These are phyloP conservation scores for Syngnathus scovelli DNA, from an alignment of 2,113 vertebrate species.

Conservation along the genomic window DNA sequence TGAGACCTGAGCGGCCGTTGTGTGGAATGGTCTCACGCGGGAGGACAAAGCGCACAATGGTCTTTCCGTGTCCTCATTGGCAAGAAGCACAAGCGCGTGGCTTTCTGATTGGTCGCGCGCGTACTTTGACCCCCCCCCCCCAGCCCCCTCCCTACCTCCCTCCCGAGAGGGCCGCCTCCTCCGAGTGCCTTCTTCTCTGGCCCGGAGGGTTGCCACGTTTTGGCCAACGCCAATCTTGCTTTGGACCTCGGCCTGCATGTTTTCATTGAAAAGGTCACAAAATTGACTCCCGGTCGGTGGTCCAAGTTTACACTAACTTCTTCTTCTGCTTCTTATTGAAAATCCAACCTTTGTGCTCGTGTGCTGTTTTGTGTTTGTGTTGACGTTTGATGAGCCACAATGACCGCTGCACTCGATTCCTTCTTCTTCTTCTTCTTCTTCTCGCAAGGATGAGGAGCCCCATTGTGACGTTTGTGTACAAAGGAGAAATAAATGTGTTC, in stretches of 20 bases:
- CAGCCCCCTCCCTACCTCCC: too few relatives aligned
- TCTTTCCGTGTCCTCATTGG: too few relatives aligned
- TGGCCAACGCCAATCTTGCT: not conserved
- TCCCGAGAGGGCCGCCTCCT: constrained; percentile 15
- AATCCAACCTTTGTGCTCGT: not conserved
- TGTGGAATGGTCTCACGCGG: not conserved
- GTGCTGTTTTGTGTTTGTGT: constrained; percentile 3
- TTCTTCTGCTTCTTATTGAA: not conserved
- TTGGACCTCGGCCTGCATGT: not conserved
- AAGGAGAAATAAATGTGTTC: constrained; percentile 67
- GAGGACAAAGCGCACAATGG: not conserved
- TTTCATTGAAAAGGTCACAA: not conserved
- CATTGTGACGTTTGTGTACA: constrained; percentile 58
- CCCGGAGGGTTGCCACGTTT: constrained; percentile 29
- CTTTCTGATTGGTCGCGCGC: not conserved
- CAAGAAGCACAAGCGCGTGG: not conserved
- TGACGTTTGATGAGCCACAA: not conserved
- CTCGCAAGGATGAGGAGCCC: constrained; percentile 20
- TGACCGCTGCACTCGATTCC: not conserved
- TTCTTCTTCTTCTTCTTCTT: constrained; percentile 5
- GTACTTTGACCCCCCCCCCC: not conserved
- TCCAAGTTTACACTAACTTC: constrained; percentile 65
- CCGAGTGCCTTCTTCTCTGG: constrained; percentile 68
- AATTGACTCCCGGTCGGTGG: constrained; percentile 64
- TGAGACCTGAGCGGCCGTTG: not conserved